These are phyloP conservation scores for Gastrophysa polygoni DNA, from an alignment of 2,888 invertebrate genomes.

Conservation along the genomic window DNA sequence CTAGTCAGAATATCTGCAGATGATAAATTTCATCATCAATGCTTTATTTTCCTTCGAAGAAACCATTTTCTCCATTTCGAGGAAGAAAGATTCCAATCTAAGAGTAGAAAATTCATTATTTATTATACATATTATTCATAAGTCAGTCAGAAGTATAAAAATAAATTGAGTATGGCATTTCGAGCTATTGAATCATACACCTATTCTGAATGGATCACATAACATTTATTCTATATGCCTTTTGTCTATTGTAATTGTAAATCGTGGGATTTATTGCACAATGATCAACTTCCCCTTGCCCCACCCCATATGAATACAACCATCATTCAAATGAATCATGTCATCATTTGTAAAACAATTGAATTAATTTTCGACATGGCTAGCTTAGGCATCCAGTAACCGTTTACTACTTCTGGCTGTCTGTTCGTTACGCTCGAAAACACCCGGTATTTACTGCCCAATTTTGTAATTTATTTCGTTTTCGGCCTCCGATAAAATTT, in stretches of 20 bases:
- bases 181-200: not conserved
- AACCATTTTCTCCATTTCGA: no score
- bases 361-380: constrained; percentile 60
- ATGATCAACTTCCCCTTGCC: constrained; percentile 6
- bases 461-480: constrained; percentile 48
- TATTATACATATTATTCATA: no score
- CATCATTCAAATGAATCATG: constrained; percentile 54
- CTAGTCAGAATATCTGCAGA: no score
- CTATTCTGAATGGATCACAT: not conserved
- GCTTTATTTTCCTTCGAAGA: no score
- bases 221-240: no score
- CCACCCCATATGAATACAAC: constrained; percentile 26
- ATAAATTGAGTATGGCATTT: no score
- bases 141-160: no score
- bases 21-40: no score
- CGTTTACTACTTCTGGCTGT: constrained; percentile 51
- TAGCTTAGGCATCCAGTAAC: constrained; percentile 51
- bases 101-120: no score
- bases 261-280: constrained; percentile 11
- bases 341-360: constrained; percentile 58
- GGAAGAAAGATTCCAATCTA: no score
- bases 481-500: constrained; percentile 37
- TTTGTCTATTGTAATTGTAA: constrained; percentile 2
- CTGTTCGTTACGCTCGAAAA: constrained; percentile 47
- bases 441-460: constrained; percentile 51